Evolutionary conservation across 1,140 invertebrate genomes (phyloP).

Genomic region (Lepidurus packardi): DNA sequence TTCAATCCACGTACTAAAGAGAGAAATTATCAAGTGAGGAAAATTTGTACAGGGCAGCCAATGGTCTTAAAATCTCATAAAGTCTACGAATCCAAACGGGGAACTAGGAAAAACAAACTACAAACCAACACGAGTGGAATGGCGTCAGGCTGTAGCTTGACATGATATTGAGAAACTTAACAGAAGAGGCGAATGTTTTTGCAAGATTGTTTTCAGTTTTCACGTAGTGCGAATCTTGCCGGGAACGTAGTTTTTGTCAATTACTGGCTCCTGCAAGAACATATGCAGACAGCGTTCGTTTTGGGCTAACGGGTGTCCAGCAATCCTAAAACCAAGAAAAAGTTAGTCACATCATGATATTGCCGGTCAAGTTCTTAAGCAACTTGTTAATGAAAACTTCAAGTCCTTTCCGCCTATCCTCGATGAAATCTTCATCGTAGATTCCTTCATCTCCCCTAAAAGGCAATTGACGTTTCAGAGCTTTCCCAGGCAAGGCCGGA

Average conservation of each 20-base stretch:
- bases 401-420: slow-evolving; percentile 94
- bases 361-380: slow-evolving; percentile 39
- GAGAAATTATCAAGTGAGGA: neutral
- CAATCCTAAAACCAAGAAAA: slow-evolving; percentile 65
- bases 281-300: slow-evolving; percentile 99
- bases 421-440: slow-evolving; percentile 99
- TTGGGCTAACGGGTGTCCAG: slow-evolving; percentile 98
- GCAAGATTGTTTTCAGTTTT: neutral
- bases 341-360: slow-evolving; percentile 13
- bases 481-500: slow-evolving; percentile 93
- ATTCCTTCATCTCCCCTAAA: slow-evolving; percentile 98
- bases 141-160: neutral
- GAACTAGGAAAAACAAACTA: slow-evolving; percentile 9
- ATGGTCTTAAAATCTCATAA: slow-evolving; percentile 8
- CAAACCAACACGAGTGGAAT: neutral
- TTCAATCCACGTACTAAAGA: neutral
- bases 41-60: neutral
- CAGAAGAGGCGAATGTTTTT: slow-evolving; percentile 6
- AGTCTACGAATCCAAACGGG: neutral
- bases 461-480: slow-evolving; percentile 95
- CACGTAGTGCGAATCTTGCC: slow-evolving; percentile 70
- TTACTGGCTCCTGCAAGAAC: slow-evolving; percentile 94
- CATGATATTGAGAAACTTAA: neutral
- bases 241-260: slow-evolving; percentile 99
- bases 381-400: slow-evolving; percentile 99